A percentile compares a stretch with the other conserved stretches of the same genome.
Evolutionary conservation across 2,797 vertebrate species (phyloP).

Genomic region (Lindbergichthys nudifrons): DNA sequence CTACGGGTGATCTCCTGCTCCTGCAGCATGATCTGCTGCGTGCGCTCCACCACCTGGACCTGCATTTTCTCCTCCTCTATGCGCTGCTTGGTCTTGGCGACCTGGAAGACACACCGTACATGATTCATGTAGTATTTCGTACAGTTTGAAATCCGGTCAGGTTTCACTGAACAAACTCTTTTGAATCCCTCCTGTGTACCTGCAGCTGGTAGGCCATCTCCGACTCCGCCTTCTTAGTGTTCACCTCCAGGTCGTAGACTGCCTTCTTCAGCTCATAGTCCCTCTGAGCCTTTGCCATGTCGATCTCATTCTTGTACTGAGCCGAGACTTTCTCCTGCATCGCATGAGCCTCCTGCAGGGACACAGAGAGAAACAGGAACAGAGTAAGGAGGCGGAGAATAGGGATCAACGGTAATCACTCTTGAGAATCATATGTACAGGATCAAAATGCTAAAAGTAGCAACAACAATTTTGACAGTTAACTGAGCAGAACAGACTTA

Average conservation of each 20-base stretch:
- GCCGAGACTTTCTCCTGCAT: conserved; percentile 92
- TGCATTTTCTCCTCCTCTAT: conserved; percentile 94
- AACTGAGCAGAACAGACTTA: background rate
- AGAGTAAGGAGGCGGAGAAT: background rate
- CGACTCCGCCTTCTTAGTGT: conserved; percentile 91
- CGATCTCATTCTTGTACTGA: conserved; percentile 91
- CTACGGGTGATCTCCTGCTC: conserved; percentile 91
- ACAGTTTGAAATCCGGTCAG: background rate
- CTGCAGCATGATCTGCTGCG: conserved; percentile 91
- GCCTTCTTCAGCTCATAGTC: conserved; percentile 95
- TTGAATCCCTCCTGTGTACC: conserved; percentile 72
- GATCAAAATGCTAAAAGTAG: conserved; percentile 13
- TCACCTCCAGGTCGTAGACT: conserved; percentile 89
- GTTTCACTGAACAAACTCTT: background rate
- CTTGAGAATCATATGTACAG: conserved; percentile 9
- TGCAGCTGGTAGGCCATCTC: conserved; percentile 94
- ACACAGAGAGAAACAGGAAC: background rate
- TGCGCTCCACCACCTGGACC: conserved; percentile 91
- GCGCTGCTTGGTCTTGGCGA: conserved; percentile 93
- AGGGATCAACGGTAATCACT: background rate
- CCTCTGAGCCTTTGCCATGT: conserved; percentile 93
- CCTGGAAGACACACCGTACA: conserved; percentile 73
- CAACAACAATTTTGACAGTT: background rate
- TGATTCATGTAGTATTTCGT: background rate
- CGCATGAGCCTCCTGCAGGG: conserved; percentile 89